Evolutionary conservation across 2,888 invertebrate species (phyloP), one percentile per base, ranked within the genome.

Genomic region (Lottia scabra): DNA sequence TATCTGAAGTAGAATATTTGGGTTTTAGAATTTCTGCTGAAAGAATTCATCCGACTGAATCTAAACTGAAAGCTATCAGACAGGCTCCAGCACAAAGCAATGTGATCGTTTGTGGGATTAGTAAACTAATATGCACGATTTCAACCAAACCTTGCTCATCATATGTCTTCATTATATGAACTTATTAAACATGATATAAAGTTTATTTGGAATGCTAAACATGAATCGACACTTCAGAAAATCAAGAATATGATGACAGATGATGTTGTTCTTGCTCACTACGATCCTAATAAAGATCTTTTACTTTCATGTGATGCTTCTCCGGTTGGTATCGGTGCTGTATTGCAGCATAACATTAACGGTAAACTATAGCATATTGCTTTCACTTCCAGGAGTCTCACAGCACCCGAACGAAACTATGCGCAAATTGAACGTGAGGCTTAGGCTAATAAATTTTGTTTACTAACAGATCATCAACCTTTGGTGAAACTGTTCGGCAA

Each of bases 391-490:
- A 83, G 84, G 13, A 89, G 89, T 67, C 87, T 91, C 71, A 81
- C 78, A 82, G 84, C 81, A 88, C 87, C 84, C 78, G 87, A 89
- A 79, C 73, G 79, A 56, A 81, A 83, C 26, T 89, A 89, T 77
- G 83, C 85, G 44, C 87, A 89, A 74, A 75, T 89, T 19, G 88
- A 90, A 65, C 87, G 87, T 76, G 89, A 88, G 80, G 87, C 89
- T 38, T 77, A 88, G 19, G 80, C 85, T 13, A 74, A 90, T 5
- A 83, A 90, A 78, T 77, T 89, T 86, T 2, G 30, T 19, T n/a
- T n/a, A n/a, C n/a, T n/a, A n/a, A n/a, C n/a, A n/a, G n/a, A n/a
- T n/a, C n/a, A n/a, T n/a, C n/a, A n/a, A n/a, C n/a, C n/a, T n/a
- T n/a, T n/a, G n/a, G n/a, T n/a, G n/a, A n/a, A n/a, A n/a, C n/a